phyloP scores from a whole-genome alignment of 2,797 vertebrate species.

The Siniperca undulata region DNA sequence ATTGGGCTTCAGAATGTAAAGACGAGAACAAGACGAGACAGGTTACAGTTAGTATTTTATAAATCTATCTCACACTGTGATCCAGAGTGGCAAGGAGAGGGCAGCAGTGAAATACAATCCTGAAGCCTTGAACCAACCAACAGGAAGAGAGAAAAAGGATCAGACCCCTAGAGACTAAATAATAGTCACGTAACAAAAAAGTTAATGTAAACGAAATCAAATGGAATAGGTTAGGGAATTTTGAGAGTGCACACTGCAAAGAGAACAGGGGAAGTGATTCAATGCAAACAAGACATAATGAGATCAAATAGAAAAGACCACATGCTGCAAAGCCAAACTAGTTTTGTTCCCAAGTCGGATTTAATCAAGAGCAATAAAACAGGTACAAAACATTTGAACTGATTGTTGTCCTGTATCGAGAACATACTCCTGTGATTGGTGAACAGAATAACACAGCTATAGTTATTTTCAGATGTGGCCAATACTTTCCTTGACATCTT shows the following conservation, averaged over 20 bases:
- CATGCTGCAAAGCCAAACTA: background rate
- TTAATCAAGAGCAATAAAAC: background rate
- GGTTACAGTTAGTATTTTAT: constrained; percentile 25
- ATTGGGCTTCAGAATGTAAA: constrained; percentile 48
- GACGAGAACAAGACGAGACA: constrained; percentile 45
- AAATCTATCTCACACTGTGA: constrained; percentile 1
- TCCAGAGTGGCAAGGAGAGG: constrained; percentile 17
- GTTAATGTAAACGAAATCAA: constrained; percentile 12
- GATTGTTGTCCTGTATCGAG: background rate
- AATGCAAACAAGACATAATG: background rate
- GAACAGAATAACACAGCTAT: constrained; percentile 2
- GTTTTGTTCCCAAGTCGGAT: background rate
- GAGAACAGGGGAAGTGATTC: background rate
- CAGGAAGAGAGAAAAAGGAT: constrained; percentile 18
- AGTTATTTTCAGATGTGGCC: constrained; percentile 11
- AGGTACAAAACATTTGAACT: background rate
- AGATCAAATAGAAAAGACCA: constrained; percentile 14
- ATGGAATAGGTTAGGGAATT: background rate
- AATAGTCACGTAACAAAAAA: background rate
- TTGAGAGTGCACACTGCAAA: background rate
- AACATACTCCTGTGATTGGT: background rate
- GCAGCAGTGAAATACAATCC: constrained; percentile 15
- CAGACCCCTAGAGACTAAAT: background rate
- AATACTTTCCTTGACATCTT: constrained; percentile 5
- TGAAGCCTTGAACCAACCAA: background rate